Evolutionary conservation across 2,797 vertebrate genomes (phyloP).

Genomic region (Brotula barbata): DNA sequence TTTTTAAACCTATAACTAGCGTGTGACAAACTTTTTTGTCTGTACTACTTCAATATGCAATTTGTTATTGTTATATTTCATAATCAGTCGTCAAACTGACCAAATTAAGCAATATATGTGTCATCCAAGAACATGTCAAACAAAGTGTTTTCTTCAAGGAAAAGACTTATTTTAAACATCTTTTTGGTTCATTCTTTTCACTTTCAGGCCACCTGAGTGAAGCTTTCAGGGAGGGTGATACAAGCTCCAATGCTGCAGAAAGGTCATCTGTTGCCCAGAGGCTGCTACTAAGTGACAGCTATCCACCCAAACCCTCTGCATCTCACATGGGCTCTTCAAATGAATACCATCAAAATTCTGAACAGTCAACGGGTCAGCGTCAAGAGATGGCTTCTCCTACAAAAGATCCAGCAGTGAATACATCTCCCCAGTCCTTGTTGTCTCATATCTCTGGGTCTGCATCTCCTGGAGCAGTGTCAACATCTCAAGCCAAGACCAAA

Average conservation of each 20-base stretch:
- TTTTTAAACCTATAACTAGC: no score
- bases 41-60: no score
- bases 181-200: slow-evolving; percentile 8
- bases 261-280: slow-evolving; percentile 57
- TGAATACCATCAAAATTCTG: slow-evolving; percentile 63
- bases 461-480: slow-evolving; percentile 28
- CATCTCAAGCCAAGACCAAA: slow-evolving; percentile 43
- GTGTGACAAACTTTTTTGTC: background rate
- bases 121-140: background rate
- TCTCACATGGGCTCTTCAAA: slow-evolving; percentile 43
- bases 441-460: slow-evolving; percentile 51
- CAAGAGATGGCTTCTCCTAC: slow-evolving; percentile 56
- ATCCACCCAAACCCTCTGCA: slow-evolving; percentile 56
- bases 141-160: background rate
- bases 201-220: slow-evolving; percentile 69
- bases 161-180: no score
- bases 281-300: slow-evolving; percentile 60
- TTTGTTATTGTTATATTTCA: background rate
- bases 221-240: slow-evolving; percentile 66
- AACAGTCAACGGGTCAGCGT: slow-evolving; percentile 55
- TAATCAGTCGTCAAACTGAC: background rate
- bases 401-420: slow-evolving; percentile 56
- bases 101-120: background rate
- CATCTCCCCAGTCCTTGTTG: slow-evolving; percentile 44
- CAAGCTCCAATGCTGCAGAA: slow-evolving; percentile 71